Evolutionary conservation across 2,888 invertebrate genomes (phyloP).

Genomic region (Schizaphis graminum): DNA sequence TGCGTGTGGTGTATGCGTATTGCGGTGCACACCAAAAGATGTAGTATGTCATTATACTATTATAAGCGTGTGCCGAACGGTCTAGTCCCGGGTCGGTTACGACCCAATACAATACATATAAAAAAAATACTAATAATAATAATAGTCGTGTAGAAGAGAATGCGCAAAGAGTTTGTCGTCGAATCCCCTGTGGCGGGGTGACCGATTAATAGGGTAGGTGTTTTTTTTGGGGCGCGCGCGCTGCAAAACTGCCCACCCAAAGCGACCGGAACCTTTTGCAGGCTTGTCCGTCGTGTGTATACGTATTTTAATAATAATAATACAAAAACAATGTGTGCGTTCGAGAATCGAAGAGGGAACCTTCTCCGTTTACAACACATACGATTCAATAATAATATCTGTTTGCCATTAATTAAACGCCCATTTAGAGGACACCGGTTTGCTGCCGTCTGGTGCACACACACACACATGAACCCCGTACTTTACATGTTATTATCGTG

Average conservation of each 20-base stretch:
- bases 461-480: neutral
- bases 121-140: neutral
- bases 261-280: neutral
- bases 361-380: constrained; percentile 25
- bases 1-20: constrained; percentile 3
- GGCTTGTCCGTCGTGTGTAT: neutral
- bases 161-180: neutral
- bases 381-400: constrained; percentile 33
- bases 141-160: neutral
- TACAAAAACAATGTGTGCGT: constrained; percentile 53
- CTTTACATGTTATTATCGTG: constrained; percentile 12
- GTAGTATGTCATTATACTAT: neutral
- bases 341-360: neutral
- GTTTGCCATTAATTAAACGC: constrained; percentile 51
- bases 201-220: constrained; percentile 29
- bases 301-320: neutral
- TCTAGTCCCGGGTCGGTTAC: neutral
- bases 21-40: neutral
- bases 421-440: neutral
- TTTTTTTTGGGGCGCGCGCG: constrained; percentile 3
- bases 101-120: neutral
- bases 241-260: constrained; percentile 42
- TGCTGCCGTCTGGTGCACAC: constrained; percentile 18
- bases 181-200: neutral
- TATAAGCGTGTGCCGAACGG: neutral